Base-by-base conservation (phyloP, 2,797 vertebrate genomes). In the Sebastes kiyomatsui region DNA sequence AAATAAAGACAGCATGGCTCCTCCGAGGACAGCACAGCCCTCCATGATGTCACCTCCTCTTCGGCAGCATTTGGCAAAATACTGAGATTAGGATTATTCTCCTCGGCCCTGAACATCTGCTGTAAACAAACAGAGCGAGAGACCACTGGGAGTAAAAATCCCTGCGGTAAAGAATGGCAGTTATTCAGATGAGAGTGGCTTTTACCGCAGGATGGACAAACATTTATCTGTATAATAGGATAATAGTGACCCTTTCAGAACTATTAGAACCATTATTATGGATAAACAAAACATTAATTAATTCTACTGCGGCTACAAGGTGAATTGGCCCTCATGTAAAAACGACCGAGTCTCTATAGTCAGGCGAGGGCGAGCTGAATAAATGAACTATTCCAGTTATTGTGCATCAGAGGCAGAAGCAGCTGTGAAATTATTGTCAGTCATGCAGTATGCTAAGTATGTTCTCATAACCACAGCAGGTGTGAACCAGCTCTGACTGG, bases 21-120 rank as follows among this genome's bases (percentile, higher is more conserved):
- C 16, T 46, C 42, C 58, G 67, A 72, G 79, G 27, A 73, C 58
- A 64, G 67, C 76, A 70, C 79, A 75, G 14, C 35, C 67, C 35
- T 32, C 66, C 73, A 78, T 89, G 89, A 91, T 90, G 89, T 93
- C 91, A 92, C 82, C 78, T 49, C 72, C 61, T 85, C 58, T 81
- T 75, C 77, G 25, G 71, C 64, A 68, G 55, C 86, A 91, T 87
- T 89, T 7, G 11, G 82, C 86, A 87, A 90, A 93, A 88, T 82
- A 73, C 82, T 67, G 67, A 91, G 93, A 94, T 93, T 94, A 93
- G 92, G 93, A 95, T 95, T 94, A 94, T 87, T 87, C 75, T 90
- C 75, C 59, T 79, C 6, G 22, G 75, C 72, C 60, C 64, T 69
- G 77, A 91, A 93, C 91, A 92, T 92, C 87, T 91, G 90, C 67